Evolutionary conservation across 1,140 invertebrate genomes (phyloP), one percentile per base, ranked within the genome.

Genomic region (Drosophila elegans): DNA sequence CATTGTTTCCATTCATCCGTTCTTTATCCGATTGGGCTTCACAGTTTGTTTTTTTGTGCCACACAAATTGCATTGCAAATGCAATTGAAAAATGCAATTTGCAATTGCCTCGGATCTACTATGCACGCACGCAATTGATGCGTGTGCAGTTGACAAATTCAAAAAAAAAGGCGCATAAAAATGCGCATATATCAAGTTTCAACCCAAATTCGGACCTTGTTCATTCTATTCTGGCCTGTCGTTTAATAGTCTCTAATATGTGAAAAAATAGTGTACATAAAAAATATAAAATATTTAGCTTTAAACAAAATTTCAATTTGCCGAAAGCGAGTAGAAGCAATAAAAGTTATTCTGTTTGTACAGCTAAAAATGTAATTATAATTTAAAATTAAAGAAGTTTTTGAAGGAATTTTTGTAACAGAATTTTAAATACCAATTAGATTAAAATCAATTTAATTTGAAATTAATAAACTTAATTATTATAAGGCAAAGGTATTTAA

Each of bases 81-180:
- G 39, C 53, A 64, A 78, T 73, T 39, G 68, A 54, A 62, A 67
- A 67, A 69, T 60, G 63, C 79, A 73, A 81, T 86, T 86, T 67
- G 41, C 68, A 48, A 76, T 71, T 78, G 69, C 59, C 38, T 69
- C 36, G 21, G 48, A 16, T 74, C 48, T 52, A 44, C 36, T 46
- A 34, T 34, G 57, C 64, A 52, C 46, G 46, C 61, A 68, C 64
- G 64, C 53, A 52, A 54, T 80, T 66, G 62, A 59, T 71, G 75
- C 77, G 67, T 61, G 76, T 75, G 73, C 72, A 66, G 53, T 67
- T 80, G 73, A 84, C 78, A 85, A 80, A 64, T 80, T 75, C 78
- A 51, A 57, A 64, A 52, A 25, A 57, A 85, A 62, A 88, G 48
- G 48, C 59, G 56, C 44, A 84, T 79, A 69, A 78, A 85, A 81